Percentiles rank a stretch among this genome's conserved stretches.
Evolutionary conservation across 2,797 vertebrate genomes (phyloP).

Genomic region (Poeciliopsis paucimaculata): DNA sequence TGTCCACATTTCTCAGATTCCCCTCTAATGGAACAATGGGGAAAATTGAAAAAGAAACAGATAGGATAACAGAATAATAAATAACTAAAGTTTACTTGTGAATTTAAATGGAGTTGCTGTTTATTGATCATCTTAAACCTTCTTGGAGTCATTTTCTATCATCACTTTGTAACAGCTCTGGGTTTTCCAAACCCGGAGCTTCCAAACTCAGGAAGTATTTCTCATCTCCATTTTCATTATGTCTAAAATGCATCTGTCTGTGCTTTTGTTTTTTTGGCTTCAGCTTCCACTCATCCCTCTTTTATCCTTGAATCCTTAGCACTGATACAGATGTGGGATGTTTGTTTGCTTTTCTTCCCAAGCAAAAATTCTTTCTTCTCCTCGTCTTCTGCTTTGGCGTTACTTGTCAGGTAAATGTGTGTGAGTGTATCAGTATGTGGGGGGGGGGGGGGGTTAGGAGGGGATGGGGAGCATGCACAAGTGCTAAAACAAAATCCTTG

Average conservation of each 20-base stretch:
- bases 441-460: not conserved
- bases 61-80: constrained; percentile 41
- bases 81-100: constrained; percentile 42
- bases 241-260: constrained; percentile 13
- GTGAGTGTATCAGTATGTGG: constrained; percentile 14
- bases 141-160: constrained; percentile 45
- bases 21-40: constrained; percentile 57
- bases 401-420: constrained; percentile 54
- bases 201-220: constrained; percentile 71
- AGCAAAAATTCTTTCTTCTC: constrained; percentile 81
- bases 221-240: constrained; percentile 63
- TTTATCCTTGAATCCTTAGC: constrained; percentile 42
- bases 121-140: constrained; percentile 53
- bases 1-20: constrained; percentile 74
- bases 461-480: constrained; percentile 51
- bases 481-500: constrained; percentile 71
- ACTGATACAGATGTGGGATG: constrained; percentile 65
- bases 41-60: constrained; percentile 32
- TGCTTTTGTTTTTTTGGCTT: constrained; percentile 17
- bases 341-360: constrained; percentile 78
- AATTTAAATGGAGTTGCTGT: constrained; percentile 47
- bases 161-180: constrained; percentile 65
- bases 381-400: constrained; percentile 62
- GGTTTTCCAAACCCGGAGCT: constrained; percentile 70
- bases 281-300: not conserved